Conservation (phyloP, 2,797 vertebrate genomes). For the Streptopelia turtur region DNA sequence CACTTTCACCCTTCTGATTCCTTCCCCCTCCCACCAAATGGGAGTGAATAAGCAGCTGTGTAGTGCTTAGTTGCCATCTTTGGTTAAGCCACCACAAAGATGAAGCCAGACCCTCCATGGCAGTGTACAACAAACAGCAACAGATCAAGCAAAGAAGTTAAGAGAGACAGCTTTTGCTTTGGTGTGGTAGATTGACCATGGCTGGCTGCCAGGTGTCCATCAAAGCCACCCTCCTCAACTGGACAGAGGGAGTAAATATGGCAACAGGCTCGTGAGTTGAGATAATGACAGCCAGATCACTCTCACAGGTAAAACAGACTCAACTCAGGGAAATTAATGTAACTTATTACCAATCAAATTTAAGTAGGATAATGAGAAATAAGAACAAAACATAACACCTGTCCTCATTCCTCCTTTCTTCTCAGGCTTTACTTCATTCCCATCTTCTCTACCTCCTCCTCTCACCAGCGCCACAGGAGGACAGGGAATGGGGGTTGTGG, state of each 20-base stretch:
- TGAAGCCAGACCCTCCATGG: rapidly evolving
- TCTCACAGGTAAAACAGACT: background rate
- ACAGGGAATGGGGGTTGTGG: rapidly evolving
- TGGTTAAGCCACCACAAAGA: background rate
- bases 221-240: background rate
- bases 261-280: background rate
- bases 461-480: background rate
- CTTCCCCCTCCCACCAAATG: no score
- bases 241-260: background rate
- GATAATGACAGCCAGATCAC: background rate
- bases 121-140: background rate
- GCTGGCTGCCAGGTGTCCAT: background rate
- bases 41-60: no score
- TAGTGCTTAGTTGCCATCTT: no score
- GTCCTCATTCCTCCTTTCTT: background rate
- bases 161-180: background rate
- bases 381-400: background rate
- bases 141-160: background rate
- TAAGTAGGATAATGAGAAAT: background rate
- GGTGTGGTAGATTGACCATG: background rate
- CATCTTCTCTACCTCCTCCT: background rate
- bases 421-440: background rate
- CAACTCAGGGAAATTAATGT: background rate
- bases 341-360: background rate
- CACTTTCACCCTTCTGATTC: no score